Evolutionary conservation across 2,113 vertebrate genomes (phyloP).

Genomic region (Malurus cyaneus): DNA sequence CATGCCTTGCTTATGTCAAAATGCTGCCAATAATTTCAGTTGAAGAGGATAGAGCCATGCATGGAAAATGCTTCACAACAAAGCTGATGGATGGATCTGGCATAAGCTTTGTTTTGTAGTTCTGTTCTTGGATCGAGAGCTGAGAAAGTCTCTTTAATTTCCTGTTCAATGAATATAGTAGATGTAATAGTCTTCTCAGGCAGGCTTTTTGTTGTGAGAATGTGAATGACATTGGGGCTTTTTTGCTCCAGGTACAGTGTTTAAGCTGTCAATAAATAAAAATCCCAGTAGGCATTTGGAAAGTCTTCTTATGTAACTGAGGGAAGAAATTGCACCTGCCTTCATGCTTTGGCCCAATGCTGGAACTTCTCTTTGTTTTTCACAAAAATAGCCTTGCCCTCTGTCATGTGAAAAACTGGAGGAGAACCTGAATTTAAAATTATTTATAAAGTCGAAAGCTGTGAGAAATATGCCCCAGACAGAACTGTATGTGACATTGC

Average conservation of each 20-base stretch:
- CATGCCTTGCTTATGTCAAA: neutral
- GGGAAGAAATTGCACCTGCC: neutral
- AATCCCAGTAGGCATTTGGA: neutral
- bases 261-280: neutral
- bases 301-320: neutral
- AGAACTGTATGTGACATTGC: neutral
- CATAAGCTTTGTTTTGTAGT: slow-evolving; percentile 24
- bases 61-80: slow-evolving; percentile 2
- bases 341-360: neutral
- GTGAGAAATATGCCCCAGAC: neutral
- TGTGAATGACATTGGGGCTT: neutral
- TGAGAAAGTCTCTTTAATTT: slow-evolving; percentile 22
- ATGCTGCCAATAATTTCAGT: slow-evolving; percentile 27
- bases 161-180: neutral
- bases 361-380: neutral
- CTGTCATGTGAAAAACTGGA: neutral
- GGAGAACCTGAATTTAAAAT: neutral
- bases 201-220: neutral
- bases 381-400: neutral
- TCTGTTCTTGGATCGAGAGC: neutral
- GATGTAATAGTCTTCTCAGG: neutral
- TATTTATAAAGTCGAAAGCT: neutral
- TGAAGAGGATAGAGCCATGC: neutral
- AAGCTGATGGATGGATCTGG: slow-evolving; percentile 18
- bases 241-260: neutral